These are phyloP conservation scores for Cephalopholis sonnerati DNA, from an alignment of 2,113 vertebrate species.

Conservation along the genomic window DNA sequence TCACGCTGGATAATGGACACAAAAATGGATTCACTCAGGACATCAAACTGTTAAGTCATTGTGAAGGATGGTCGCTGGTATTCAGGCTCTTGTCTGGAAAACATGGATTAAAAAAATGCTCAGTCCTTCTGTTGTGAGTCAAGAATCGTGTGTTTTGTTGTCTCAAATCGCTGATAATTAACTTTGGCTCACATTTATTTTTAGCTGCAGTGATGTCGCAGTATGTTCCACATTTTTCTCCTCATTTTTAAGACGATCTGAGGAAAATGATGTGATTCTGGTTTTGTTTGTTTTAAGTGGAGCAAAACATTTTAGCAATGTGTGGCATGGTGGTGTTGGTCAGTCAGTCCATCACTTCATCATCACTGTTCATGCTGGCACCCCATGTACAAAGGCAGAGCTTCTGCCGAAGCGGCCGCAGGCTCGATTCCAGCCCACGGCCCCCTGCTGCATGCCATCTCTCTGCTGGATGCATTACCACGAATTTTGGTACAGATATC, in stretches of 20 bases:
- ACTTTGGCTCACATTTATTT: neutral
- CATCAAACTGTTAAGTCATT: constrained; percentile 61
- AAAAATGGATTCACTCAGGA: constrained; percentile 54
- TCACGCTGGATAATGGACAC: constrained; percentile 54
- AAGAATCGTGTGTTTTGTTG: neutral
- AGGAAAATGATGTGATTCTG: neutral
- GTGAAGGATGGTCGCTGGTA: constrained; percentile 37
- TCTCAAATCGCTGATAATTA: no score
- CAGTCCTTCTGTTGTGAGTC: neutral
- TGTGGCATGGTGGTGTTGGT: no score
- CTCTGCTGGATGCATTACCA: no score
- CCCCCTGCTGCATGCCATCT: no score
- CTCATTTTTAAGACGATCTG: neutral
- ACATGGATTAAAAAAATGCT: constrained; percentile 12
- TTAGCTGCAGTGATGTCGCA: neutral
- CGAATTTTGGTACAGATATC: no score
- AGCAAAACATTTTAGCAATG: neutral
- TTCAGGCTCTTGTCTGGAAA: constrained; percentile 3
- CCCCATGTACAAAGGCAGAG: no score
- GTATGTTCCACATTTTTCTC: neutral
- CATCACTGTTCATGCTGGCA: neutral
- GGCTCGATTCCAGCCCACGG: no score
- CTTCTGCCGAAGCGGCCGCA: no score
- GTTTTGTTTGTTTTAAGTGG: no score
- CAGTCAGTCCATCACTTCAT: neutral